Percentiles rank a stretch among this genome's conserved stretches.
Evolutionary conservation across 2,113 vertebrate genomes (phyloP).

Genomic region (Sakesphorus luctuosus): DNA sequence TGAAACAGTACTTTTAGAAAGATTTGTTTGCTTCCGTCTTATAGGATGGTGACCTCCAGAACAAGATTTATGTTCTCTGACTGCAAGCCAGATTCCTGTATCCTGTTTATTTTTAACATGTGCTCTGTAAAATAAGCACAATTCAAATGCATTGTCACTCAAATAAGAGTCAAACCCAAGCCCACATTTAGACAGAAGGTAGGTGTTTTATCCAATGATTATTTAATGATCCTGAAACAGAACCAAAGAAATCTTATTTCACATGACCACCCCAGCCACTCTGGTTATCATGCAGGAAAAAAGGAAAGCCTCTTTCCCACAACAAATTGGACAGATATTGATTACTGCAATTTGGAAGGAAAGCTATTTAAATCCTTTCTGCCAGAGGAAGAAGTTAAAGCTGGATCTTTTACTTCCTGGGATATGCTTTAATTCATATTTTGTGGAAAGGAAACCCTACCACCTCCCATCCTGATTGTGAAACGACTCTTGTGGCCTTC

Average conservation of each 20-base stretch:
- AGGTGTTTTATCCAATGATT: not conserved
- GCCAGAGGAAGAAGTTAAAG: not conserved
- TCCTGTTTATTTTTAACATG: constrained; percentile 53
- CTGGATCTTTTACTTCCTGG: not conserved
- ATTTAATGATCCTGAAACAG: not conserved
- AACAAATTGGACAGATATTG: not conserved
- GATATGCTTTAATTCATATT: not conserved
- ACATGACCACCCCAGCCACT: fast-evolving
- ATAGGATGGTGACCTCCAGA: constrained; percentile 30
- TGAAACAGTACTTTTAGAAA: not conserved
- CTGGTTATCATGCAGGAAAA: not conserved
- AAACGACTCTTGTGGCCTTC: not conserved
- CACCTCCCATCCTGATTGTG: not conserved
- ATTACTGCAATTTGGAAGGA: not conserved
- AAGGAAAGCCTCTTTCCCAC: not conserved
- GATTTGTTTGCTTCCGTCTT: constrained; percentile 39
- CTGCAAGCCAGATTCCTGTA: constrained; percentile 40
- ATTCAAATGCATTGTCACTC: not conserved
- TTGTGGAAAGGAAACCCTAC: not conserved
- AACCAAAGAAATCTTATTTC: not conserved
- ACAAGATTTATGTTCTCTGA: constrained; percentile 42
- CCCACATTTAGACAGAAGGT: not conserved
- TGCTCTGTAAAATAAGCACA: not conserved
- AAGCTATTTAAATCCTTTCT: not conserved
- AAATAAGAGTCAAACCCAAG: not conserved